Conservation (phyloP, 2,113 vertebrate species). For the Cyphomyrus discorhynchus region DNA sequence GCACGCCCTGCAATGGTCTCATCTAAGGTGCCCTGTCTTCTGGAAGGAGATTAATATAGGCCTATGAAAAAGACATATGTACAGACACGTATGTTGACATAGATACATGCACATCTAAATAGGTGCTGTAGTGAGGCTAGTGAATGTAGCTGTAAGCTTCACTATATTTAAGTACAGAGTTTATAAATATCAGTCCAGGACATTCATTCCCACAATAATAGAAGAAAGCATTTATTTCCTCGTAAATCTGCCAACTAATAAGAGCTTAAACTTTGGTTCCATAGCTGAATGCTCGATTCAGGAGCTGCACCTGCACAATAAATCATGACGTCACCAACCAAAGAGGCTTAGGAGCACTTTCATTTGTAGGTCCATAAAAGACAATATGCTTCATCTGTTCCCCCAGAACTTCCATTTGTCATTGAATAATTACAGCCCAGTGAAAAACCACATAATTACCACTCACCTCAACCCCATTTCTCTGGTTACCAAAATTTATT, state of each 20-base stretch:
- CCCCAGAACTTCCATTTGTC: not conserved
- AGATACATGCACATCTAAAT: not conserved
- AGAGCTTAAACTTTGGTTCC: conserved; percentile 1
- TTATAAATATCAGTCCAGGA: not conserved
- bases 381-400: conserved; percentile 7
- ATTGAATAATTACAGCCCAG: conserved; percentile 4
- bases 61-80: not conserved
- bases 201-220: not conserved
- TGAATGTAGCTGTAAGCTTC: not conserved
- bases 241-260: conserved; percentile 12
- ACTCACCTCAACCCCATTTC: not conserved
- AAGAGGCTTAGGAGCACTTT: not conserved
- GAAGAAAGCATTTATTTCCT: not conserved
- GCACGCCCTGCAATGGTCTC: not conserved
- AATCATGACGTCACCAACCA: conserved; percentile 18
- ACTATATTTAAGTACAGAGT: not conserved
- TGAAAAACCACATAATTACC: conserved; percentile 12
- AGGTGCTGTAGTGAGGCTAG: not conserved
- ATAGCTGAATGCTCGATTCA: conserved; percentile 14
- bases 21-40: not conserved
- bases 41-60: not conserved
- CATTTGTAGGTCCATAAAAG: conserved; percentile 14
- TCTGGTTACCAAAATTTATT: not conserved
- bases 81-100: not conserved
- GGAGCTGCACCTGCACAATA: conserved; percentile 12